These are phyloP conservation scores for Echiichthys vipera DNA, from an alignment of 2,797 vertebrate species.

Conservation along the genomic window DNA sequence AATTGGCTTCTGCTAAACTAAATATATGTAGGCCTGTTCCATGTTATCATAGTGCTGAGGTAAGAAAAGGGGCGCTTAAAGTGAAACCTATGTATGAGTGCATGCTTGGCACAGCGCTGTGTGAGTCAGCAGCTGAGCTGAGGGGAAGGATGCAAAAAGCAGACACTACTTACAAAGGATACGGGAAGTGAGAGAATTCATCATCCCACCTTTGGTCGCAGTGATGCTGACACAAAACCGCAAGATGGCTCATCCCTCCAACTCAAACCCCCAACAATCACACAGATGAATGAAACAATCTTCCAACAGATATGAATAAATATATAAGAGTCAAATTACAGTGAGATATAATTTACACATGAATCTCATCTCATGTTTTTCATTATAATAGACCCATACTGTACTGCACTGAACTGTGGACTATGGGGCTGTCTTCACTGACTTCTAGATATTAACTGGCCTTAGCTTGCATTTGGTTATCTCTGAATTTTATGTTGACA, in stretches of 20 bases:
- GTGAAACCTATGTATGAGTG: background rate
- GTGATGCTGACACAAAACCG: constrained; percentile 38
- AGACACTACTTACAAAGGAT: constrained; percentile 36
- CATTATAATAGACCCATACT: background rate
- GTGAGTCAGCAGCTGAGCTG: constrained; percentile 59
- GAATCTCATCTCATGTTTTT: background rate
- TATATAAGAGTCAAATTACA: background rate
- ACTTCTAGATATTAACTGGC: background rate
- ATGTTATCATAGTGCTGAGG: background rate
- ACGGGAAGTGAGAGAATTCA: constrained; percentile 50
- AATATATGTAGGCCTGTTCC: background rate
- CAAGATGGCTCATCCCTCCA: background rate
- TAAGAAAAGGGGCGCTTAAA: background rate
- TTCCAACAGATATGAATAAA: background rate
- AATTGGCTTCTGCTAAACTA: background rate
- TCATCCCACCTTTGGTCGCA: constrained; percentile 40
- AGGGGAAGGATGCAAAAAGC: constrained; percentile 17
- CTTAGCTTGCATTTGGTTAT: background rate
- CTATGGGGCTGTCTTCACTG: background rate
- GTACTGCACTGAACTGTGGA: background rate
- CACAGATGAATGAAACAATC: background rate
- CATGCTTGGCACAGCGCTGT: background rate
- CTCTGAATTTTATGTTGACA: background rate
- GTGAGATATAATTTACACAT: background rate
- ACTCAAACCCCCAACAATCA: constrained; percentile 4